Evolutionary conservation across 92 coral and sea anemone genomes (phyloP).

Genomic region (Plumapathes pennacea): DNA sequence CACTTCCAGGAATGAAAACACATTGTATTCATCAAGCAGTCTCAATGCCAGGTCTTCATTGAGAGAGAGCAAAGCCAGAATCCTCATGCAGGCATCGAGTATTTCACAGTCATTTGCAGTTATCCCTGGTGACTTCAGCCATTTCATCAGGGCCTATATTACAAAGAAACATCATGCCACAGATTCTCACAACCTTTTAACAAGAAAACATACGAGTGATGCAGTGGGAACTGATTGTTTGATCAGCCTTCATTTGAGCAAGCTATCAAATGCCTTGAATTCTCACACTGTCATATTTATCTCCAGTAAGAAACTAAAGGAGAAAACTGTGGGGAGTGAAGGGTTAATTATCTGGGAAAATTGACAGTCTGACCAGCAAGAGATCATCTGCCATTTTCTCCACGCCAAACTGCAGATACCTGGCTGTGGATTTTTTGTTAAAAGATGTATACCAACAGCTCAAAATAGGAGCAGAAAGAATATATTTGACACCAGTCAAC

Average conservation of each 20-base stretch:
- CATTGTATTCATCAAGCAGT: conserved; percentile 47
- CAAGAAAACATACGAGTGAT: neutral
- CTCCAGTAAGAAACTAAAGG: no score
- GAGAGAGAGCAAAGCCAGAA: conserved; percentile 42
- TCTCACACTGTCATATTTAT: no score
- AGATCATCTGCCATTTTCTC: no score
- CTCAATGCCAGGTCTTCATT: conserved; percentile 65
- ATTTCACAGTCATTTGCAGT: conserved; percentile 50
- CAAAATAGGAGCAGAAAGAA: neutral
- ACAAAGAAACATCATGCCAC: neutral
- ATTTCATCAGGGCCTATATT: conserved; percentile 60
- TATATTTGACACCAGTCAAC: no score
- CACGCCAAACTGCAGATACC: neutral
- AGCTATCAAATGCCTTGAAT: no score
- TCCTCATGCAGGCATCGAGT: conserved; percentile 50
- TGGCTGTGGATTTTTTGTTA: no score
- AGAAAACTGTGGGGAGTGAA: no score
- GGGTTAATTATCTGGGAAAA: no score
- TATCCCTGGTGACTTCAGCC: conserved; percentile 68
- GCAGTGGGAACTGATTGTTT: neutral
- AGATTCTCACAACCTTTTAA: no score
- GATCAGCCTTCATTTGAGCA: neutral
- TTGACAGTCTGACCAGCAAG: no score
- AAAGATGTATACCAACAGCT: neutral
- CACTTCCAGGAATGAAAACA: conserved; percentile 43